Evolutionary conservation across 2,113 vertebrate genomes (phyloP), one percentile per base, ranked within the genome.

Genomic region (Lasiurus cinereus): DNA sequence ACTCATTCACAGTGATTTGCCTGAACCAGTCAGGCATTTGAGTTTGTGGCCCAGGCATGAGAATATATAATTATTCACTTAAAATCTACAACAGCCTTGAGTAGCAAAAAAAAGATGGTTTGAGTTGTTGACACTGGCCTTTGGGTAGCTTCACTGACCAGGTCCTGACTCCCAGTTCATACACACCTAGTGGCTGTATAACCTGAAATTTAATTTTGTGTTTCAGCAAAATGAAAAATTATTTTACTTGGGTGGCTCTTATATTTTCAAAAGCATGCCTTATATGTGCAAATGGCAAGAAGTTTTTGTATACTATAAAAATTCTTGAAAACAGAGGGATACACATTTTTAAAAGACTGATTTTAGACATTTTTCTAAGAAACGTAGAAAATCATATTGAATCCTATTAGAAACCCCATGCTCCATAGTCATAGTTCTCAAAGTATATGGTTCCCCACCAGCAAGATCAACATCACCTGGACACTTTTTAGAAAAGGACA

Each of bases 141-240:
- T 79, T 39, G 22, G 21, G 66, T 13, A 31, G 11, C 59, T n/a
- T 50, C 46, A 24, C 15, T 79, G 39, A 27, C 18, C 76, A 43
- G 29, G 21, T 10, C 2, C 72, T 11, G 39, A 52, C 24, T 43
- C 8, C 16, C 74, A 50, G 39, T 22, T 64, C 8, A n/a, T 16
- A 19, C 8, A 54, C 52, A 56, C 18, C 11, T 31, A 50, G 9
- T 31, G 29, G 2, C 48, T 52, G 1, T 4, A 13, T 14, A 80
- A 62, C 18, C 62, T 29, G 77, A 90, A 83, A 64, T 52, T 66
- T 5, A 82, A 48, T 43, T 77, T 21, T 46, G 2, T 39, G 31
- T 77, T 92, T 43, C 27, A 21, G 80, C 52, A 67, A 90, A 93
- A 94, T 74, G 24, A 86, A 72, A 69, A 74, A 24, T 39, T 62